Evolutionary conservation across 2,797 vertebrate genomes (phyloP).

Genomic region (Mus spretus): DNA sequence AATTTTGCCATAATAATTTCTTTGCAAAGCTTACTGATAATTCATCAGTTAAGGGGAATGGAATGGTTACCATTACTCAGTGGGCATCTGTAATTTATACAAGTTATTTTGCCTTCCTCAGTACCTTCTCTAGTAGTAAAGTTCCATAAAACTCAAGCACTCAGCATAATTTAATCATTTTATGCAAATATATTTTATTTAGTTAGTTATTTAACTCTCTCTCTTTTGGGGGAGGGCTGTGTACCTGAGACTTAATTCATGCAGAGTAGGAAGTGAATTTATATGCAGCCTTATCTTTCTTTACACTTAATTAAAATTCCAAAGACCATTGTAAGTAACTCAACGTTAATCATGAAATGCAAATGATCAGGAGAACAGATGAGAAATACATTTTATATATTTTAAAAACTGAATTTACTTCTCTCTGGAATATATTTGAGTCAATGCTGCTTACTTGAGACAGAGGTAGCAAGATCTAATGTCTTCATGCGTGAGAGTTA

Average conservation of each 20-base stretch:
- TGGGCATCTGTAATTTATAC: background rate
- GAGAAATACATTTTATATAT: constrained; percentile 16
- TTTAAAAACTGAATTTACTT: background rate
- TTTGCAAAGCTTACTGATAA: background rate
- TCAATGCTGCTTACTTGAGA: background rate
- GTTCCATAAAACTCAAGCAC: constrained; percentile 8
- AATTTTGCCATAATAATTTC: background rate
- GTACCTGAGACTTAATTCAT: background rate
- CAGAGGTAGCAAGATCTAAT: background rate
- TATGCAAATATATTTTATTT: constrained; percentile 22
- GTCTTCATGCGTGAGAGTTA: background rate
- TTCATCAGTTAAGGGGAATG: background rate
- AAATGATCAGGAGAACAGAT: background rate
- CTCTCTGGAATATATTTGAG: background rate
- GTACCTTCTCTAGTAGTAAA: background rate
- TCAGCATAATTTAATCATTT: constrained; percentile 2
- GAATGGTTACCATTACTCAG: background rate
- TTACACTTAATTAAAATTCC: constrained; percentile 44
- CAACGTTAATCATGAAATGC: background rate
- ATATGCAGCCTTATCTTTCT: background rate
- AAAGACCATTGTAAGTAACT: constrained; percentile 12
- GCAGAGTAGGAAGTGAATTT: background rate
- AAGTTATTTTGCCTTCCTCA: background rate
- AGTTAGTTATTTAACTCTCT: constrained; percentile 29
- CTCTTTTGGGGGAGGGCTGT: background rate